Percentiles rank a stretch among this genome's conserved stretches.
phyloP scores from a whole-genome alignment of 2,888 invertebrate species.

The Trissolcus japonicus region DNA sequence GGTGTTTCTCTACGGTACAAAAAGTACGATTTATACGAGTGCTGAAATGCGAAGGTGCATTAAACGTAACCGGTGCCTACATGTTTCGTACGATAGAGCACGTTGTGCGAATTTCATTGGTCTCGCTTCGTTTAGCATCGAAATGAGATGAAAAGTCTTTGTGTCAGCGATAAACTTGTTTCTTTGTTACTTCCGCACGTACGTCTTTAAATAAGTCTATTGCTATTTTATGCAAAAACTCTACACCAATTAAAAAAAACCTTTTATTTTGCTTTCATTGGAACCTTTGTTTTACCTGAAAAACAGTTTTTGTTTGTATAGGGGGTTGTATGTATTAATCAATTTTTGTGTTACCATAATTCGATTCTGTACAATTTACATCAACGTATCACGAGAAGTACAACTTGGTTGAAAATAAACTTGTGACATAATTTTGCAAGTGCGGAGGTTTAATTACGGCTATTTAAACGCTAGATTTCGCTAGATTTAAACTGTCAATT shows the following conservation, averaged over 20 bases:
- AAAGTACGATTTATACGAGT: conserved; percentile 27
- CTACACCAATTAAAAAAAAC: neutral
- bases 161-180: conserved; percentile 20
- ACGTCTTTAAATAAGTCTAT: neutral
- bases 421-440: too few species aligned
- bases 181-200: neutral
- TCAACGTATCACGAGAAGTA: too few species aligned
- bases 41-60: conserved; percentile 21
- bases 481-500: too few species aligned
- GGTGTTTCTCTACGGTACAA: conserved; percentile 2
- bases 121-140: conserved; percentile 28
- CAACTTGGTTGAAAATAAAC: too few species aligned
- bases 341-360: too few species aligned
- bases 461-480: too few species aligned
- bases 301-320: too few species aligned
- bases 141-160: conserved; percentile 21
- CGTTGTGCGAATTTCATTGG: conserved; percentile 24
- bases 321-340: too few species aligned
- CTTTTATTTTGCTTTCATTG: neutral
- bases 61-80: conserved; percentile 1
- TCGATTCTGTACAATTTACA: too few species aligned
- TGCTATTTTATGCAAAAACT: neutral
- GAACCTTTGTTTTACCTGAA: neutral
- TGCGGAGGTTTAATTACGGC: too few species aligned
- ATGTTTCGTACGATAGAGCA: conserved; percentile 9